phyloP scores from a whole-genome alignment of 2,113 vertebrate genomes.

The Rousettus leschenaultii region DNA sequence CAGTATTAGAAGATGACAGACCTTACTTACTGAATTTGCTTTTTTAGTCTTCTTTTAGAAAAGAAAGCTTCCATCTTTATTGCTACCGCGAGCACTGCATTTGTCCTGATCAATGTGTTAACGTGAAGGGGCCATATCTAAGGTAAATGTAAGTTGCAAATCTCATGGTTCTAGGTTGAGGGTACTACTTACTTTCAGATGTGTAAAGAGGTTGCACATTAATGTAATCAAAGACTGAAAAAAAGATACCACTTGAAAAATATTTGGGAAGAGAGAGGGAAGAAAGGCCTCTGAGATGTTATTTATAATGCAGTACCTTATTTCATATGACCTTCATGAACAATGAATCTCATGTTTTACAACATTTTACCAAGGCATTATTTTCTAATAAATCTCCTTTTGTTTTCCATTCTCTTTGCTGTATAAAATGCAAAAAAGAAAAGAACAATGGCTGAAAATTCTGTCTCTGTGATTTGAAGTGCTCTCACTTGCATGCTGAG shows the following conservation, averaged over 20 bases:
- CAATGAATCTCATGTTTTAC: conserved; percentile 36
- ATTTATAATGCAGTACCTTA: conserved; percentile 77
- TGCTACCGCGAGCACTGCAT: no score
- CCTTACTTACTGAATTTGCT: not conserved
- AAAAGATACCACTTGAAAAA: conserved; percentile 71
- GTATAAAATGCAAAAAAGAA: conserved; percentile 38
- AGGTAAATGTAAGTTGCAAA: not conserved
- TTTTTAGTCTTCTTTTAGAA: not conserved
- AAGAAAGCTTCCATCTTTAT: not conserved
- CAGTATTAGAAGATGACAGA: not conserved
- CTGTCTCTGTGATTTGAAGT: conserved; percentile 51
- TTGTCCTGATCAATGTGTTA: not conserved
- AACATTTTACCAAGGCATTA: conserved; percentile 42
- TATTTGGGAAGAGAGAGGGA: conserved; percentile 59
- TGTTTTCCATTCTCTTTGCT: conserved; percentile 54
- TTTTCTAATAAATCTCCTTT: conserved; percentile 67
- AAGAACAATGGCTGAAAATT: conserved; percentile 55
- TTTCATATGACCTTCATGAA: conserved; percentile 69
- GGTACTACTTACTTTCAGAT: conserved; percentile 34
- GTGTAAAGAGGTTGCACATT: conserved; percentile 45
- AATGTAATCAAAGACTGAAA: conserved; percentile 68
- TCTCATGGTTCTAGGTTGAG: not conserved
- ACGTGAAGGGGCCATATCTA: not conserved
- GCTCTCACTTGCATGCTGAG: conserved; percentile 51
- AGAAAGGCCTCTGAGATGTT: not conserved